Conservation (phyloP, 2,113 vertebrate species). For the Burhinus oedicnemus region DNA sequence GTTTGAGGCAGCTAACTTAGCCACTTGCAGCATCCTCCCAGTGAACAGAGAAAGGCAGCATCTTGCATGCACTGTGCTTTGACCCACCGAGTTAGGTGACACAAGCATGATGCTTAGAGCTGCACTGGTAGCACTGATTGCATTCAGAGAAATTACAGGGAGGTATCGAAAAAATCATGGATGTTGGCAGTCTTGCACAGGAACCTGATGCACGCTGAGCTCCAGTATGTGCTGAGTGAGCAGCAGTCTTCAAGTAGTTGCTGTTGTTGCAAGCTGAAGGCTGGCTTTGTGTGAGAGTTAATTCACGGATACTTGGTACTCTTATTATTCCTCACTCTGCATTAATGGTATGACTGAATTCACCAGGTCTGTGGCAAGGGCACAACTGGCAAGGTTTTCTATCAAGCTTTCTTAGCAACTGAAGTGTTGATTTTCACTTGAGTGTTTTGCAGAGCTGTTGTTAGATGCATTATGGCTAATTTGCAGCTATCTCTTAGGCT, state of each 20-base stretch:
- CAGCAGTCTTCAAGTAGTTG: background rate
- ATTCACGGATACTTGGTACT: background rate
- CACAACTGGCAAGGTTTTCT: background rate
- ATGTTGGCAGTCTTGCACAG: background rate
- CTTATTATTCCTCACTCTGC: background rate
- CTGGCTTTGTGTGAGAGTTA: background rate
- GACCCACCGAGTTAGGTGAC: background rate
- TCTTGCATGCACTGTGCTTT: background rate
- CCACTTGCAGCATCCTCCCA: background rate
- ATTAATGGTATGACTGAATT: background rate
- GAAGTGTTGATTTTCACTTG: background rate
- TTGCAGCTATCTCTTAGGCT: background rate
- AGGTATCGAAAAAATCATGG: rapidly evolving
- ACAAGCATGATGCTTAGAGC: background rate
- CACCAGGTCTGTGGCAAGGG: background rate
- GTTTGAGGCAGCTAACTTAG: background rate
- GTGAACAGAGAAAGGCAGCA: background rate
- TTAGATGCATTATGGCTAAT: background rate
- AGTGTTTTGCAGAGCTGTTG: background rate
- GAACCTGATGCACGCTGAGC: background rate
- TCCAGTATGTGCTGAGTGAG: background rate
- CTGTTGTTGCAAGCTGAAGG: too few species aligned
- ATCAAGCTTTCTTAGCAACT: background rate
- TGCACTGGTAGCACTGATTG: background rate
- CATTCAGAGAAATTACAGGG: background rate